Evolutionary conservation across 2,113 vertebrate genomes (phyloP), one percentile per base, ranked within the genome.

Genomic region (Rhabdornis inornatus): DNA sequence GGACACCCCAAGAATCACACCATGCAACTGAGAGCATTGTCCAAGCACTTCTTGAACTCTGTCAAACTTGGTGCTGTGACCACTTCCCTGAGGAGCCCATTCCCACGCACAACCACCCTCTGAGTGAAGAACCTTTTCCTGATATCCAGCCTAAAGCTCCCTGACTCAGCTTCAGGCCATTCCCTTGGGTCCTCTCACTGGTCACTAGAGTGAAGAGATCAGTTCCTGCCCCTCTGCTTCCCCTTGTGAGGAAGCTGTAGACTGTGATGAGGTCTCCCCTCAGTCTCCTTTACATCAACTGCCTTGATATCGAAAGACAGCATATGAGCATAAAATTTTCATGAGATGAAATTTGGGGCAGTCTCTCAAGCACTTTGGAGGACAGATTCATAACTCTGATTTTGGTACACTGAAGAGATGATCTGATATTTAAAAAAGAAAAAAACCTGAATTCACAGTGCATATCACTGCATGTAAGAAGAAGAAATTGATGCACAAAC

Each of bases 401-500:
- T 88, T n/a, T 78, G 33, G 28, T 25, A 63, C 71, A 68, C 28
- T 27, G 69, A 82, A 53, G 35, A 50, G 8, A n/a, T 28, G 8
- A 74, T 3, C 6, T 37, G 33, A 56, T 56, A 6, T 17, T 56
- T 2, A 56, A 69, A 37, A 45, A 81, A 59, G 10, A 3, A 10
- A 2, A 24, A 31, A 4, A 74, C 52, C 30, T 24, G 17, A 56
- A 15, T 20, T 27, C 2, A 3, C 57, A 57, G 7, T 52, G 5
- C 13, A 1, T 27, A 63, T 49, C 13, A 4, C 27, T 30, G 17
- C 21, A 27, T 6, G 17, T 15, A 64, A 37, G 33, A 91, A 83
- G 16, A 75, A 78, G 56, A 70, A 55, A 69, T n/a, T 0, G 0
- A n/a, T 55, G 21, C 8, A 50, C 14, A 59, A 33, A 60, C 28